Percentiles rank a stretch among this genome's conserved stretches.
phyloP scores from a whole-genome alignment of 1,140 invertebrate species.

The Drosophila quadrilineata region DNA sequence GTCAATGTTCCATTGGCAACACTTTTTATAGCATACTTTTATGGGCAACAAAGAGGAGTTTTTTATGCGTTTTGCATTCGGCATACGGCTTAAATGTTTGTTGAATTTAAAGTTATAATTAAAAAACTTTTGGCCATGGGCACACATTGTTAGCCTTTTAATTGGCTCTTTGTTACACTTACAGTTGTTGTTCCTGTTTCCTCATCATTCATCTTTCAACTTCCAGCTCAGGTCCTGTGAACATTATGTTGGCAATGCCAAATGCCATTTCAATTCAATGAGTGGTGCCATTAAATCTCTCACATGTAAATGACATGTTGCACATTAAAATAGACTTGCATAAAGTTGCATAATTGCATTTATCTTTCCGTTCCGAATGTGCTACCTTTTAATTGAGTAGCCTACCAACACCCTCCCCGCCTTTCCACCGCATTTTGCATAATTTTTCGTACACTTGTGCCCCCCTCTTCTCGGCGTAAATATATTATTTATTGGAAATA shows the following conservation, averaged over 20 bases:
- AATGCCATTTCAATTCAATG: slow-evolving; percentile 57
- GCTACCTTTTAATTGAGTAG: slow-evolving; percentile 23
- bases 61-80: slow-evolving; percentile 62
- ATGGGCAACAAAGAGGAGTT: slow-evolving; percentile 70
- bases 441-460: slow-evolving; percentile 12
- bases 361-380: slow-evolving; percentile 4
- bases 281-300: slow-evolving; percentile 64
- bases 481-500: slow-evolving; percentile 67
- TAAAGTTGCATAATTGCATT: slow-evolving; percentile 78
- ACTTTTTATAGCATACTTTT: slow-evolving; percentile 71
- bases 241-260: slow-evolving; percentile 31
- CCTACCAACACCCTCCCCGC: too few relatives aligned
- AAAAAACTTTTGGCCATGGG: slow-evolving; percentile 62
- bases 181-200: slow-evolving; percentile 2
- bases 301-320: slow-evolving; percentile 76
- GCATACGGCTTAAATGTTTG: slow-evolving; percentile 72
- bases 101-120: slow-evolving; percentile 80
- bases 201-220: not conserved
- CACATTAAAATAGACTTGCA: slow-evolving; percentile 77
- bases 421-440: too few relatives aligned
- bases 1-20: too few relatives aligned
- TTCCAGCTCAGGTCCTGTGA: not conserved
- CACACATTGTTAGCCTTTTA: slow-evolving; percentile 74
- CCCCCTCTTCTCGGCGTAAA: not conserved
- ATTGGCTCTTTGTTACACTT: slow-evolving; percentile 73